These are phyloP conservation scores for Heliconius hewitsoni DNA, from an alignment of 1,140 invertebrate species.

Conservation along the genomic window DNA sequence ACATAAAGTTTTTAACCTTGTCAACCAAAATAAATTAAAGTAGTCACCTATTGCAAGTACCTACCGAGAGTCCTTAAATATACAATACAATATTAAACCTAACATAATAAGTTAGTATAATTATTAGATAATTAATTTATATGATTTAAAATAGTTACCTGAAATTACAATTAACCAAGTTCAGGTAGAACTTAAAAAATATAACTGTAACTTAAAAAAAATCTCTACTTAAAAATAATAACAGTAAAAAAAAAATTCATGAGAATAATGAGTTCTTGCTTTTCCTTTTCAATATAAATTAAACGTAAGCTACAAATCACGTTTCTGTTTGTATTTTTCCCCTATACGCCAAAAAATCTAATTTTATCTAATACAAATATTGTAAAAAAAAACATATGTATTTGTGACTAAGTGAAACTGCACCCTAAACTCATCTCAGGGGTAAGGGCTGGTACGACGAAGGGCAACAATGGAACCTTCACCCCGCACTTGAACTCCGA, in stretches of 20 bases:
- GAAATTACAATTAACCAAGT: not conserved
- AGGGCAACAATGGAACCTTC: slow-evolving; percentile 66
- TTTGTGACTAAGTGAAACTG: slow-evolving; percentile 16
- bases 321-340: no score
- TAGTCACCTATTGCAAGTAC: not conserved
- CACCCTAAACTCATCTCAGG: slow-evolving; percentile 39
- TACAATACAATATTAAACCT: not conserved
- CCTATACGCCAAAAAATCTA: no score
- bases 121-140: not conserved
- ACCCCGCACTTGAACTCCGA: slow-evolving; percentile 76
- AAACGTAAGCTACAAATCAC: no score
- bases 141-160: not conserved
- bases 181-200: no score
- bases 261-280: not conserved
- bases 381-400: not conserved
- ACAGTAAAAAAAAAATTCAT: not conserved
- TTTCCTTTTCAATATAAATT: no score
- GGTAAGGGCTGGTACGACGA: slow-evolving; percentile 43
- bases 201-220: not conserved
- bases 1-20: slow-evolving; percentile 70
- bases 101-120: not conserved
- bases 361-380: no score
- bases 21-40: slow-evolving; percentile 10
- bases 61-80: not conserved
- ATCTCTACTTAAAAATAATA: no score